Conservation (phyloP, 2,888 invertebrate species). For the Parapristionchus giblindavisi region DNA sequence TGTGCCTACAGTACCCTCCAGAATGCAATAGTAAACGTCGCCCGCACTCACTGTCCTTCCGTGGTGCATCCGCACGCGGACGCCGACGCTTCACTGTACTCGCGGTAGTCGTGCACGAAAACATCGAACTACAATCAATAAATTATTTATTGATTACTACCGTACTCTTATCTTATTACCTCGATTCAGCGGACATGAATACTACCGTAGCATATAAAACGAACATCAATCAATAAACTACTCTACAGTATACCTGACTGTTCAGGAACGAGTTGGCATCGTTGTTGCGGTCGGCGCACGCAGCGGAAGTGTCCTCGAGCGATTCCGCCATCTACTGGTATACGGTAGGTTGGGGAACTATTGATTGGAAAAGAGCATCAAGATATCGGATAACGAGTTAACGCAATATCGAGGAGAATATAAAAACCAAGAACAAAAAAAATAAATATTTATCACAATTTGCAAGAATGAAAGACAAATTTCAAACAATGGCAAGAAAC, state of each 20-base stretch:
- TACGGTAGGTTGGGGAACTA: slow-evolving; percentile 3
- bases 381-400: background rate
- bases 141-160: slow-evolving; percentile 1
- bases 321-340: slow-evolving; percentile 21
- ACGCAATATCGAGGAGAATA: background rate
- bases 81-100: slow-evolving; percentile 17
- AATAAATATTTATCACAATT: background rate
- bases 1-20: too few relatives aligned
- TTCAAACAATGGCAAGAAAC: background rate
- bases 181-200: too few relatives aligned
- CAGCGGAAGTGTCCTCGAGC: slow-evolving; percentile 6
- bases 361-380: background rate
- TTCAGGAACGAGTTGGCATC: slow-evolving; percentile 32
- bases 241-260: slow-evolving; percentile 23
- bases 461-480: background rate
- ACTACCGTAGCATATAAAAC: too few relatives aligned
- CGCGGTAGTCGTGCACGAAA: slow-evolving; percentile 40
- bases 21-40: background rate
- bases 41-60: slow-evolving; percentile 31
- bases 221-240: background rate
- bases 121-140: slow-evolving; percentile 35
- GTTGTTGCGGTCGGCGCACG: slow-evolving; percentile 24
- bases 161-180: too few relatives aligned
- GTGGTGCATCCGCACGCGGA: slow-evolving; percentile 25
- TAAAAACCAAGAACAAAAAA: background rate